These are phyloP conservation scores for Isurus oxyrinchus DNA, from an alignment of 2,113 vertebrate genomes.

Conservation along the genomic window DNA sequence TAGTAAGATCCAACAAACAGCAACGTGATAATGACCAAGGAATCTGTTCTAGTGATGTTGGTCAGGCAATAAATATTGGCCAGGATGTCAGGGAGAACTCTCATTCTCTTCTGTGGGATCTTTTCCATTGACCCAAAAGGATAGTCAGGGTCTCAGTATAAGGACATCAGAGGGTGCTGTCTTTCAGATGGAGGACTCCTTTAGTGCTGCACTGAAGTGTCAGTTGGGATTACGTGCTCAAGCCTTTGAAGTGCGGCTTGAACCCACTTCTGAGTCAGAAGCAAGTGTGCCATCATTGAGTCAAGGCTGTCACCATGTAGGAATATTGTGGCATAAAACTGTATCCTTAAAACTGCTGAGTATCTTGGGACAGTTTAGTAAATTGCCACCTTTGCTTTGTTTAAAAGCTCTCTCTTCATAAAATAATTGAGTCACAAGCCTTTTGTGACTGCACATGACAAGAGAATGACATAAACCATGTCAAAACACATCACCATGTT, in stretches of 20 bases:
- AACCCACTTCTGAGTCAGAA: background rate
- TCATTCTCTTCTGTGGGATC: background rate
- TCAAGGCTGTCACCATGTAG: background rate
- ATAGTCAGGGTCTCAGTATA: background rate
- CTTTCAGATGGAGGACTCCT: background rate
- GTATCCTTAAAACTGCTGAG: background rate
- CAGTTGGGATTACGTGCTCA: background rate
- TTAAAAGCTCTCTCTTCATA: background rate
- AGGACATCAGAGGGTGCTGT: background rate
- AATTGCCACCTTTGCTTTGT: background rate
- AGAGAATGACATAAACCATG: background rate
- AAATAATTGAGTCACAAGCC: slow-evolving; percentile 1
- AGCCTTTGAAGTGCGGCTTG: background rate
- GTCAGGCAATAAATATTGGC: background rate
- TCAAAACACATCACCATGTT: slow-evolving; percentile 11
- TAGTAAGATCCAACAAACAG: background rate
- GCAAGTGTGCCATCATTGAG: background rate
- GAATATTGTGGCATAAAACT: background rate
- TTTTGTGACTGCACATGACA: background rate
- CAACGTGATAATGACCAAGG: background rate
- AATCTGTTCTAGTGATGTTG: background rate
- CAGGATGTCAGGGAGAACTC: background rate
- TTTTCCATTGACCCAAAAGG: background rate
- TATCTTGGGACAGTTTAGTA: background rate
- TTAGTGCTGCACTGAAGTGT: background rate